A percentile compares a stretch with the other conserved stretches of the same genome.
phyloP scores from a whole-genome alignment of 2,797 vertebrate genomes.

The Danio jaintianensis region DNA sequence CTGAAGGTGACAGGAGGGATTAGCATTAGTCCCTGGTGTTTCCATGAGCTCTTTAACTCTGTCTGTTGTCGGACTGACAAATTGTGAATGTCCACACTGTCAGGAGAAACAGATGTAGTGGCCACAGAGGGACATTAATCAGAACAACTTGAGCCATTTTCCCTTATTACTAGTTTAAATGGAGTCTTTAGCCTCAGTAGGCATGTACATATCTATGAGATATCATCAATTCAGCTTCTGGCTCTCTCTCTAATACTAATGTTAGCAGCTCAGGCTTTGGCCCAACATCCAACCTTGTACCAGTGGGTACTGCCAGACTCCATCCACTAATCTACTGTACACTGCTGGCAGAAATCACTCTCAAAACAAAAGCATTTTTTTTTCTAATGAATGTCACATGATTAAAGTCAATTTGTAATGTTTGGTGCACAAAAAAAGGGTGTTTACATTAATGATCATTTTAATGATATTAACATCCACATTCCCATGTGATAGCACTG shows the following conservation, averaged over 20 bases:
- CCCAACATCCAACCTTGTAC: constrained; percentile 34
- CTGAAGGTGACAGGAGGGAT: constrained; percentile 28
- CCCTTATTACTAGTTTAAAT: constrained; percentile 45
- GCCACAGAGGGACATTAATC: constrained; percentile 49
- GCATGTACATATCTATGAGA: constrained; percentile 43
- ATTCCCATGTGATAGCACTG: too few relatives aligned
- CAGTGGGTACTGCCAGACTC: constrained; percentile 32
- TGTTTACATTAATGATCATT: too few relatives aligned
- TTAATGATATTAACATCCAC: too few relatives aligned
- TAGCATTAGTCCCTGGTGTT: constrained; percentile 45
- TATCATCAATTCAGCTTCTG: constrained; percentile 43
- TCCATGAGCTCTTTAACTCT: constrained; percentile 59
- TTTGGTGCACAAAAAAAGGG: too few relatives aligned
- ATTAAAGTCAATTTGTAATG: too few relatives aligned
- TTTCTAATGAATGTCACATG: not conserved
- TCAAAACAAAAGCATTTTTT: constrained; percentile 6
- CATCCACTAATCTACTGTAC: too few relatives aligned
- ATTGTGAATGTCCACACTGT: constrained; percentile 54
- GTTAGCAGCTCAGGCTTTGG: constrained; percentile 43
- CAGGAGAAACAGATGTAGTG: constrained; percentile 54
- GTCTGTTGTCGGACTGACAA: constrained; percentile 55
- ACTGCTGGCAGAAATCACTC: not conserved
- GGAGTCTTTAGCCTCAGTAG: constrained; percentile 30
- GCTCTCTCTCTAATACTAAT: constrained; percentile 43
- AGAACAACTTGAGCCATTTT: constrained; percentile 46